A percentile compares a stretch with the other conserved stretches of the same genome.
phyloP scores from a whole-genome alignment of 2,888 invertebrate species.

The Germaria angustata region DNA sequence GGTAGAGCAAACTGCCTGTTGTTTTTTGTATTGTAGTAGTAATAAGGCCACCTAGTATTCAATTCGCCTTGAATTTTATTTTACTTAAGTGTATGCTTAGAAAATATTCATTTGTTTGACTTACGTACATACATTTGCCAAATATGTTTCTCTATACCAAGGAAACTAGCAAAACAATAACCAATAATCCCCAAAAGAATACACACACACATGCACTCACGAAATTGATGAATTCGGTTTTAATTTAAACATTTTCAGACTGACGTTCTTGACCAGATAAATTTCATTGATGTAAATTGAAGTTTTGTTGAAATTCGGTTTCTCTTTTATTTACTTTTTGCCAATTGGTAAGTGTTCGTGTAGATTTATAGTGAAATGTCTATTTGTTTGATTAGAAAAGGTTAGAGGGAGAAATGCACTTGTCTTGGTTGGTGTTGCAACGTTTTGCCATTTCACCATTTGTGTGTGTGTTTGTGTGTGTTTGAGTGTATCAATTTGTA shows the following conservation, averaged over 20 bases:
- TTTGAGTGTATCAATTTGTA: slow-evolving; percentile 1
- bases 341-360: background rate
- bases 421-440: slow-evolving; percentile 2
- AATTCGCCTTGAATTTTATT: too few species aligned
- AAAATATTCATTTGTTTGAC: background rate
- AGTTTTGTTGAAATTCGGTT: slow-evolving; percentile 6
- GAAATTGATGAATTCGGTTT: background rate
- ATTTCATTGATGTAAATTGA: background rate
- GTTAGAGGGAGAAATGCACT: slow-evolving; percentile 5
- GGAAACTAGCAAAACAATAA: background rate
- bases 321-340: background rate
- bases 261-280: background rate
- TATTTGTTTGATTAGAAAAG: background rate
- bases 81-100: too few species aligned
- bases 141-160: background rate
- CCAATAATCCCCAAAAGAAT: too few species aligned
- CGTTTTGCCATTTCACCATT: slow-evolving; percentile 62
- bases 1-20: too few species aligned
- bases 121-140: background rate
- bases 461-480: background rate
- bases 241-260: background rate
- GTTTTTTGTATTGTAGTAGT: too few species aligned
- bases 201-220: too few species aligned
- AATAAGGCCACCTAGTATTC: too few species aligned
- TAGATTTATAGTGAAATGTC: slow-evolving; percentile 7